Evolutionary conservation across 2,797 vertebrate genomes (phyloP).

Genomic region (Myiotriccus ornatus): DNA sequence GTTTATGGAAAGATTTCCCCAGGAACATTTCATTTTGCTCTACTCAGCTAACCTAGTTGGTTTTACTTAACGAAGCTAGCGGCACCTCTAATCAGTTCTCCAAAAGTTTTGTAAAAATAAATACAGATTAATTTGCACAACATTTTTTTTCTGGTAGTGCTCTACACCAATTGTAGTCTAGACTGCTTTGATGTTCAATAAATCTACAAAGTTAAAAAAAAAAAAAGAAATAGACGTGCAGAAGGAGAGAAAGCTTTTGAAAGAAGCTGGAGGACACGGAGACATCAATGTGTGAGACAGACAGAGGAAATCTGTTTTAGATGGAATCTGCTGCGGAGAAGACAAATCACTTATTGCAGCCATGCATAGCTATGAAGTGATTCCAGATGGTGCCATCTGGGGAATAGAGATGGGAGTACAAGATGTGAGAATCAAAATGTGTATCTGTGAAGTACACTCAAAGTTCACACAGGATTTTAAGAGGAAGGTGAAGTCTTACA

Average conservation of each 20-base stretch:
- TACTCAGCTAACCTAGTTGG: neutral
- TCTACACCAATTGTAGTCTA: neutral
- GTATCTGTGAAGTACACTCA: neutral
- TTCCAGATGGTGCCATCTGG: slow-evolving; percentile 54
- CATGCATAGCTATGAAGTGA: slow-evolving; percentile 3
- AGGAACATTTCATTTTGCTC: neutral
- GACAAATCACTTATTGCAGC: slow-evolving; percentile 36
- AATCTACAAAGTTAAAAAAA: neutral
- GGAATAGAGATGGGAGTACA: neutral
- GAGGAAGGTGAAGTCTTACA: neutral
- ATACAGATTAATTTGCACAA: neutral
- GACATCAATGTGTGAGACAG: slow-evolving; percentile 3
- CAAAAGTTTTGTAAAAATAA: neutral
- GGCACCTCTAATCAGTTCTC: neutral
- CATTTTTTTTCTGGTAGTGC: neutral
- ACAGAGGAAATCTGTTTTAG: slow-evolving; percentile 33
- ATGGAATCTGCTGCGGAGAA: slow-evolving; percentile 20
- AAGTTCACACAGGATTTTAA: neutral
- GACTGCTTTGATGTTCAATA: neutral
- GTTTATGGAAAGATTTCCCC: neutral
- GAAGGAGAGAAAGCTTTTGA: slow-evolving; percentile 1
- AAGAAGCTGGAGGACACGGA: neutral
- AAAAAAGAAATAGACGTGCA: neutral
- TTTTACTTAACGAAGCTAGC: neutral
- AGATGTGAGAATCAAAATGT: neutral